A percentile compares a stretch with the other conserved stretches of the same genome.
phyloP scores from a whole-genome alignment of 2,888 invertebrate species.

The Noctuana brunneofusca region DNA sequence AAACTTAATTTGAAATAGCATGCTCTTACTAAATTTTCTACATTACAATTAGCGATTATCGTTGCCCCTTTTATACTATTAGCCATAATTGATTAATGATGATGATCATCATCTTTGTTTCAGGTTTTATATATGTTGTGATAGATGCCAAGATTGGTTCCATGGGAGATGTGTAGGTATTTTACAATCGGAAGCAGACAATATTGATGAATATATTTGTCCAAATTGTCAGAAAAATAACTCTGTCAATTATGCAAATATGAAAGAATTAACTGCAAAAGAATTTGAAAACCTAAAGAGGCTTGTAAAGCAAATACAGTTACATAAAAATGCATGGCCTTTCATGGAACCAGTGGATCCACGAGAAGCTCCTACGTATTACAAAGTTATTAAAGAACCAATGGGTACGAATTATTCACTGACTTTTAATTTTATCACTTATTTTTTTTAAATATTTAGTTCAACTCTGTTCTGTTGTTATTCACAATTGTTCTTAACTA shows the following conservation, averaged over 20 bases:
- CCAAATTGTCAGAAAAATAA: slow-evolving; percentile 97
- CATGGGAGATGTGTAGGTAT: slow-evolving; percentile 98
- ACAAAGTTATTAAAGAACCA: slow-evolving; percentile 96
- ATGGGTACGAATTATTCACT: slow-evolving; percentile 89
- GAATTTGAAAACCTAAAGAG: slow-evolving; percentile 93
- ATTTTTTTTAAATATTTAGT: neutral
- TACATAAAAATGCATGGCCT: slow-evolving; percentile 98
- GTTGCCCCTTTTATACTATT: neutral
- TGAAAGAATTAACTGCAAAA: slow-evolving; percentile 90
- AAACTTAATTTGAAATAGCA: no score
- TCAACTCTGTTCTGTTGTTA: neutral
- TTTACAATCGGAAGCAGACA: slow-evolving; percentile 95
- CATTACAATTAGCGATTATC: no score
- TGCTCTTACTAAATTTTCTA: no score
- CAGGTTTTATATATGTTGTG: slow-evolving; percentile 99
- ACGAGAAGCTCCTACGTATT: slow-evolving; percentile 97
- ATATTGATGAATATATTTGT: slow-evolving; percentile 97
- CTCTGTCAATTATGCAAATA: slow-evolving; percentile 94
- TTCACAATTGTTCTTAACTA: neutral
- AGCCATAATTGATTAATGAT: neutral
- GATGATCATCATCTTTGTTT: slow-evolving; percentile 45
- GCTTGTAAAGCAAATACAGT: slow-evolving; percentile 94
- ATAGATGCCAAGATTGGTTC: slow-evolving; percentile 99
- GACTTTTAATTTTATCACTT: neutral
- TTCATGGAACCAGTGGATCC: slow-evolving; percentile 99